Percentiles rank a stretch among this genome's conserved stretches.
phyloP scores from a whole-genome alignment of 2,797 vertebrate genomes.

The Luscinia megarhynchos region DNA sequence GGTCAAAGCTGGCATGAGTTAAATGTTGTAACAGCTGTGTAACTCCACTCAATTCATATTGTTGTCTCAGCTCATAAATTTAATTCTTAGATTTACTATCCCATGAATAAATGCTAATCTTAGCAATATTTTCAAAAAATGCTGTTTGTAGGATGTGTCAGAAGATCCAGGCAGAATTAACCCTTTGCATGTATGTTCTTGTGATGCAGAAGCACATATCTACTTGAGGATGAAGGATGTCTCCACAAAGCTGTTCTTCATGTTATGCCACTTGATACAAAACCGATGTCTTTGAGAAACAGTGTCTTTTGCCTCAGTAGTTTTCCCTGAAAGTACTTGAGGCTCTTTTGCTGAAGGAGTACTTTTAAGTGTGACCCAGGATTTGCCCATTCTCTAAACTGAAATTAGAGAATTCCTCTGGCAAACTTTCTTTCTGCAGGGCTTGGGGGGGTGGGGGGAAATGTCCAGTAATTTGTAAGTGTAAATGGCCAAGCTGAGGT shows the following conservation, averaged over 20 bases:
- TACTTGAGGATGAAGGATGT: neutral
- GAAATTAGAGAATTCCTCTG: neutral
- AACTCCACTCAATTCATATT: neutral
- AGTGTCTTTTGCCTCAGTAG: neutral
- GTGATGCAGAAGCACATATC: neutral
- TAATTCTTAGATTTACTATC: neutral
- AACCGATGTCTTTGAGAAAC: neutral
- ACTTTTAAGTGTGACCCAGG: neutral
- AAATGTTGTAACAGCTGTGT: neutral
- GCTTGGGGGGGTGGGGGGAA: neutral
- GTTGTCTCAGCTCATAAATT: neutral
- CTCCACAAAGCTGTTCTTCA: neutral
- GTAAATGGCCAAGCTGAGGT: neutral
- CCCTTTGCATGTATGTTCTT: neutral
- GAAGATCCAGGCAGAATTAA: neutral
- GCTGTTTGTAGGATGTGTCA: neutral
- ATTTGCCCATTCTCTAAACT: neutral
- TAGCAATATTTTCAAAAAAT: neutral
- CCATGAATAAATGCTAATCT: neutral
- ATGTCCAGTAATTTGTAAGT: neutral
- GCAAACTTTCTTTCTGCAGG: neutral
- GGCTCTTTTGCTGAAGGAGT: neutral
- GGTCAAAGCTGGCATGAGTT: neutral
- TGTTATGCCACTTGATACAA: neutral
- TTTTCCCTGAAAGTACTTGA: neutral